These are phyloP conservation scores for Cyclophora albipunctata DNA, from an alignment of 2,888 invertebrate species.

Conservation along the genomic window DNA sequence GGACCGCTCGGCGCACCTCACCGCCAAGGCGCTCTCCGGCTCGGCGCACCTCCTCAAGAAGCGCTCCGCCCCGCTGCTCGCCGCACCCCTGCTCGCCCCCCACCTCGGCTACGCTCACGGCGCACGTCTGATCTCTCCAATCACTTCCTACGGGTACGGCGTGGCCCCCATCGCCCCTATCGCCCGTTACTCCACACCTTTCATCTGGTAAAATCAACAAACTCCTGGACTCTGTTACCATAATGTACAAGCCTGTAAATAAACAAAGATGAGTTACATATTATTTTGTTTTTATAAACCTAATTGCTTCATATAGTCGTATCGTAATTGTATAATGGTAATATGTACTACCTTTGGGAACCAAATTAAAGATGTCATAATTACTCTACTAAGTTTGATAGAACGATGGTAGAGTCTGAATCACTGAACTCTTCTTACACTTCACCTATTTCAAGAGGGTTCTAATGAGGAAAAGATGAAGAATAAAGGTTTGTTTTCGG, in stretches of 20 bases:
- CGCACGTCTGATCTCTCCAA: slow-evolving; percentile 10
- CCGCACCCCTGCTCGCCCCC: slow-evolving; percentile 4
- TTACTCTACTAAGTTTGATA: too few species aligned
- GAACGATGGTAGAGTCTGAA: too few species aligned
- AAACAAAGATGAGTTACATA: slow-evolving; percentile 63
- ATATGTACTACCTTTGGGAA: too few species aligned
- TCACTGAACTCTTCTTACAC: too few species aligned
- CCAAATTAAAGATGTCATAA: too few species aligned
- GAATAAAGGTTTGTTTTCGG: too few species aligned
- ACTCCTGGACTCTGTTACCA: too few species aligned
- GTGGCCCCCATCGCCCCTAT: too few species aligned
- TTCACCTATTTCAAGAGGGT: too few species aligned
- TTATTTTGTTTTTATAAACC: slow-evolving; percentile 9
- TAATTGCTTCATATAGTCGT: background rate
- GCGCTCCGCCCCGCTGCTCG: slow-evolving; percentile 39
- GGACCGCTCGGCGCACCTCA: slow-evolving; percentile 53
- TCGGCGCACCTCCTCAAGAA: slow-evolving; percentile 44
- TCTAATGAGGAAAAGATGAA: too few species aligned
- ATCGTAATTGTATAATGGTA: too few species aligned
- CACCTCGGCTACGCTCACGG: slow-evolving; percentile 9
- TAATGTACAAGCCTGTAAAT: slow-evolving; percentile 26
- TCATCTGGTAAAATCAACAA: background rate
- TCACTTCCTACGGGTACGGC: slow-evolving; percentile 4
- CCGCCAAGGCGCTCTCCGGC: slow-evolving; percentile 43
- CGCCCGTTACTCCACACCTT: slow-evolving; percentile 8